These are phyloP conservation scores for Stenopsyche tienmushanensis DNA, from an alignment of 1,140 invertebrate species.

Conservation along the genomic window DNA sequence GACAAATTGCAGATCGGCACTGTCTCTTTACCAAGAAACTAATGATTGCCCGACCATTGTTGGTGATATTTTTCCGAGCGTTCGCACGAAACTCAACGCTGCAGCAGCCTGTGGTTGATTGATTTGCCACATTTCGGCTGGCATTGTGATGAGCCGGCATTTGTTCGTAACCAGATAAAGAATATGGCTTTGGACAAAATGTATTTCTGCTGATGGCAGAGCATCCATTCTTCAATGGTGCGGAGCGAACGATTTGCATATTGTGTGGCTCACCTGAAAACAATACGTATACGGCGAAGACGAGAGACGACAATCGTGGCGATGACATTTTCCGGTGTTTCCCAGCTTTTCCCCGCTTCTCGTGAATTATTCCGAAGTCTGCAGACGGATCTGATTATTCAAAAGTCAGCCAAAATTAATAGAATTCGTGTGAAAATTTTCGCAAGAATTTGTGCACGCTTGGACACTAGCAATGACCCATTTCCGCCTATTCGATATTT, in stretches of 20 bases:
- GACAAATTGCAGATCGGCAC: background rate
- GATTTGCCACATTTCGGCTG: constrained; percentile 16
- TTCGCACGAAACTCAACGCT: constrained; percentile 5
- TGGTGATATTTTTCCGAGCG: background rate
- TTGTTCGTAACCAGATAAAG: constrained; percentile 1
- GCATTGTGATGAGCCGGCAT: constrained; percentile 6
- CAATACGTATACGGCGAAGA: constrained; percentile 5
- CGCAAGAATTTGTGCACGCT: too few relatives aligned
- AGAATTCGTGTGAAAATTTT: too few relatives aligned
- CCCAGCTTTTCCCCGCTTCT: too few relatives aligned
- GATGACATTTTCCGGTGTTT: constrained; percentile 12
- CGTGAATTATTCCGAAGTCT: too few relatives aligned
- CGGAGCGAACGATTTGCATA: background rate
- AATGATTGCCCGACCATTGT: background rate
- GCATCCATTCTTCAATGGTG: constrained; percentile 1
- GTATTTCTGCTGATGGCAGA: background rate
- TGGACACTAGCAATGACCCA: too few relatives aligned
- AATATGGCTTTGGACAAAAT: constrained; percentile 8
- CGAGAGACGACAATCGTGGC: background rate
- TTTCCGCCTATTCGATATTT: too few relatives aligned
- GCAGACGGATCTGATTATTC: too few relatives aligned
- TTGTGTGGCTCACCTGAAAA: background rate
- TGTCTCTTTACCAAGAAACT: background rate
- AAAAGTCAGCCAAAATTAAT: too few relatives aligned
- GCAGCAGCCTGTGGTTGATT: constrained; percentile 24